These are phyloP conservation scores for Phoebastria nigripes DNA, from an alignment of 2,797 vertebrate species.

Conservation along the genomic window DNA sequence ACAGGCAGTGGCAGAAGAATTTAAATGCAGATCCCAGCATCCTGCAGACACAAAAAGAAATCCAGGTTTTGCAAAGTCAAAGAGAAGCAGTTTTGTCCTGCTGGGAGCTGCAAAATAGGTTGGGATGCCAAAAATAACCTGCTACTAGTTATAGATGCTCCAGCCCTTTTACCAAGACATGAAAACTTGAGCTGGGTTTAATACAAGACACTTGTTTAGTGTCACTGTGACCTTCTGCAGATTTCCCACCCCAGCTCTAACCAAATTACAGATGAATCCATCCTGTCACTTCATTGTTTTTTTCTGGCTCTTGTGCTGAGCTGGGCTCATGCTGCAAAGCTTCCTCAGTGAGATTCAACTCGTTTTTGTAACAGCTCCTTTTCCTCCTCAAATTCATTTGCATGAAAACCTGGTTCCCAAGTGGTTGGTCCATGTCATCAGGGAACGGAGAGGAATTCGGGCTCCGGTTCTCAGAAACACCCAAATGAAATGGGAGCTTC, in stretches of 20 bases:
- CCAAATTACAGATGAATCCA: not conserved
- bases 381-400: not conserved
- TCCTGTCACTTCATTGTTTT: not conserved
- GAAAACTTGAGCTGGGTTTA: constrained; percentile 37
- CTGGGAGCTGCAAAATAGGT: constrained; percentile 65
- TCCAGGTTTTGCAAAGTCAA: constrained; percentile 59
- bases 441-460: fast-evolving
- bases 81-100: constrained; percentile 44
- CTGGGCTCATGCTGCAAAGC: not conserved
- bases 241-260: not conserved
- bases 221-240: constrained; percentile 55
- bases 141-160: constrained; percentile 59
- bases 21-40: constrained; percentile 41
- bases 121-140: constrained; percentile 66
- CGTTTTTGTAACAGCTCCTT: fast-evolving
- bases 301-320: not conserved
- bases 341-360: not conserved
- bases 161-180: constrained; percentile 3
- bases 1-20: not conserved
- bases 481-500: not conserved
- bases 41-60: constrained; percentile 30
- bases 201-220: constrained; percentile 20
- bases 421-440: not conserved
- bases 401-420: not conserved
- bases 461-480: not conserved